These are phyloP conservation scores for Dasyornis broadbenti DNA, from an alignment of 2,113 vertebrate genomes.

Conservation along the genomic window DNA sequence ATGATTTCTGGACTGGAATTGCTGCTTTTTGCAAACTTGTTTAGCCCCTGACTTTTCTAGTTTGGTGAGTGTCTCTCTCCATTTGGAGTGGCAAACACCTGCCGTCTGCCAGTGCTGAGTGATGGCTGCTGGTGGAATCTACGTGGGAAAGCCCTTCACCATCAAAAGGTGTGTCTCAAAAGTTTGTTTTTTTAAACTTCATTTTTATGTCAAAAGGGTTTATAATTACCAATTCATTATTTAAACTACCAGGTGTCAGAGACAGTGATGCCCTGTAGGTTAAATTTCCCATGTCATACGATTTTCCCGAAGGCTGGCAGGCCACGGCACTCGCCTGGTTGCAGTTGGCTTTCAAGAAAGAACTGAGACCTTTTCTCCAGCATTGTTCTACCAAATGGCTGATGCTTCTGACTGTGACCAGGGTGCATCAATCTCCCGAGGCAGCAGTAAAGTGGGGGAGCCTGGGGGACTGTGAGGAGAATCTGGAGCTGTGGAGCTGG, in stretches of 20 bases:
- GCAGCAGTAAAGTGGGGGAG: not conserved
- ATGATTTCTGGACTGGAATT: slow-evolving; percentile 45
- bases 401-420: not conserved
- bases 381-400: not conserved
- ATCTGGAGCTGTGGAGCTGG: not conserved
- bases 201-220: slow-evolving; percentile 55
- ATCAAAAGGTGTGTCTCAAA: slow-evolving; percentile 40
- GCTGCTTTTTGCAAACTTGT: slow-evolving; percentile 42
- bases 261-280: not conserved
- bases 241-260: slow-evolving; percentile 56
- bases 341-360: not conserved
- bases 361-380: not conserved
- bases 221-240: slow-evolving; percentile 51
- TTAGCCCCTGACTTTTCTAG: slow-evolving; percentile 43
- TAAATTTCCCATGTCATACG: not conserved
- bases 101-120: slow-evolving; percentile 30
- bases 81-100: not conserved
- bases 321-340: rapidly evolving
- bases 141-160: slow-evolving; percentile 44
- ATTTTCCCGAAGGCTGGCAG: not conserved
- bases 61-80: slow-evolving; percentile 16
- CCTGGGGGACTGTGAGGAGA: not conserved
- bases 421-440: not conserved
- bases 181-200: slow-evolving; percentile 24
- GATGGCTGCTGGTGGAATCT: slow-evolving; percentile 8